Base-by-base conservation (phyloP, 1,140 invertebrate genomes). In the Hesperophylax magnus region DNA sequence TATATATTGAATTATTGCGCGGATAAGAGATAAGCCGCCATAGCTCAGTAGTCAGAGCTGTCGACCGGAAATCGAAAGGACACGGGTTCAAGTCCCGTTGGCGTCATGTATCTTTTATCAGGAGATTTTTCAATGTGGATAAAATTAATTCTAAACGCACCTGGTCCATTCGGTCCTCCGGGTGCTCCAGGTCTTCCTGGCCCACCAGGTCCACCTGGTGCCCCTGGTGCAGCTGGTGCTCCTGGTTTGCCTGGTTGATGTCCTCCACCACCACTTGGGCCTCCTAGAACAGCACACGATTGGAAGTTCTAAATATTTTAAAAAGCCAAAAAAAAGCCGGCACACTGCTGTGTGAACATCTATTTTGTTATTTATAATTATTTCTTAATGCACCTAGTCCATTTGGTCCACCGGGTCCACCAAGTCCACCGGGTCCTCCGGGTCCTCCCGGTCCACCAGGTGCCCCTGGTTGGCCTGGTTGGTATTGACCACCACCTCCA, bases 361-460 rank as follows among this genome's bases (percentile, higher is more conserved):
- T 3, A 31, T 53, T 74, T 15, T 4, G 6, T 27, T 17, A 4
- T 18, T 22, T 22, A 47, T 17, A 4, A 3, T 22, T 22, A 47
- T 20, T 69, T 69, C 15, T 1, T 17, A 9, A 15, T 11, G 22
- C 65, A 69, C 34, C 65, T 69, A 22, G 24, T 3, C 34, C 65
- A 22, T 15, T 15, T 39, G 34, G 69, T 24, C 52, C 31, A 8
- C 69, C 69, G 11, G 47, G 11, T 20, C 24, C 31, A 14, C 77
- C 63, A 69, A 27, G 65, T 39, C 77, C 39, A 3, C 53, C 31
- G 52, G 77, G 77, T 31, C 75, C n/a, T n/a, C 69, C 69, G 11
- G 47, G 11, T 20, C 24, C 31, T 3, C 77, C 63, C 3, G 65
- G 65, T 39, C 77, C 39, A 3, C 53, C 31, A 52, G 77, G 77